Evolutionary conservation across 2,888 invertebrate genomes (phyloP).

Genomic region (Acronicta aceris): DNA sequence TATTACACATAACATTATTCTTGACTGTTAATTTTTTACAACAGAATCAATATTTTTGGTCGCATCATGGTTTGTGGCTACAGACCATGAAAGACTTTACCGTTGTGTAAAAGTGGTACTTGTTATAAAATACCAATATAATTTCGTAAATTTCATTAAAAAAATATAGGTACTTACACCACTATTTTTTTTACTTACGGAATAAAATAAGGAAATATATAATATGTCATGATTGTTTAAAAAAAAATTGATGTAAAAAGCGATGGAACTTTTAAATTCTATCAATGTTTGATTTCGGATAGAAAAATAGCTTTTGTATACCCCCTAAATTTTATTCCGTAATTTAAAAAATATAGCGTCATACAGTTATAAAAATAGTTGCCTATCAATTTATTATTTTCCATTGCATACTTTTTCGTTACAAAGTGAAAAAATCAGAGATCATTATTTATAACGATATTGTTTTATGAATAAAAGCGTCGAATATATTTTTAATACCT

Average conservation of each 20-base stretch:
- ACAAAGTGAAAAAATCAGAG: constrained; percentile 21
- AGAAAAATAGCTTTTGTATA: too few species aligned
- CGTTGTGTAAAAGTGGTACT: background rate
- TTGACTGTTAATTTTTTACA: constrained; percentile 27
- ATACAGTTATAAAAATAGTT: constrained; percentile 9
- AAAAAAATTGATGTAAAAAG: too few species aligned
- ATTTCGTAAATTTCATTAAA: background rate
- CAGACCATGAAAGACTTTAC: constrained; percentile 1
- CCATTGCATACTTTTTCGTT: constrained; percentile 1
- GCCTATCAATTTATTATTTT: background rate
- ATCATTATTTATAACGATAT: constrained; percentile 31
- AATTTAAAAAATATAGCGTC: too few species aligned
- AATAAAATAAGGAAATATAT: too few species aligned
- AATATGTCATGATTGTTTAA: too few species aligned
- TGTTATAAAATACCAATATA: background rate
- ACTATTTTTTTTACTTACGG: too few species aligned
- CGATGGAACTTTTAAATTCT: too few species aligned
- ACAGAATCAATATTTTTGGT: constrained; percentile 41
- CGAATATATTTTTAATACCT: constrained; percentile 3
- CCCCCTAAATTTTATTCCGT: too few species aligned
- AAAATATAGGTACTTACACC: background rate
- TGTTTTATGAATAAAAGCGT: constrained; percentile 6
- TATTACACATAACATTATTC: constrained; percentile 26
- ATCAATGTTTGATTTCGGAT: too few species aligned
- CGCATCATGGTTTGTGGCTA: constrained; percentile 2